phyloP scores from a whole-genome alignment of 2,113 vertebrate species.

The Dasypus novemcinctus region DNA sequence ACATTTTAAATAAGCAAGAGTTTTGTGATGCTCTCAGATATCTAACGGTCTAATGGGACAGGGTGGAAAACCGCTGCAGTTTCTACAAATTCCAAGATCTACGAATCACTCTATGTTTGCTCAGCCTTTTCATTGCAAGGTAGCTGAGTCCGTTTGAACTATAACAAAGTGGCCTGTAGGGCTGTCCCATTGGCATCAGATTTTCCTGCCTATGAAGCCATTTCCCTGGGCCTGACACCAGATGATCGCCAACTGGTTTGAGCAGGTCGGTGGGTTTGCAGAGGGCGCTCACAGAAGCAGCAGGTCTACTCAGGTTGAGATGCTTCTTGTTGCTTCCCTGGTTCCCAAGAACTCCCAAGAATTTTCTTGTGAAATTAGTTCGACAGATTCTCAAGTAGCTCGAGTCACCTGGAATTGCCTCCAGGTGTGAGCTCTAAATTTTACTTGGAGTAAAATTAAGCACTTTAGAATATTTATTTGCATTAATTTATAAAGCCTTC shows the following conservation, averaged over 20 bases:
- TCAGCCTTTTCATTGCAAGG: not conserved
- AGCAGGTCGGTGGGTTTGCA: not conserved
- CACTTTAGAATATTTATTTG: not conserved
- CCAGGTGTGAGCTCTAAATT: not conserved
- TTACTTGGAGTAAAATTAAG: not conserved
- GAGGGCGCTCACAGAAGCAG: fast-evolving
- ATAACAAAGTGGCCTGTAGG: too few relatives aligned
- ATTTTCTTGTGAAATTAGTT: not conserved
- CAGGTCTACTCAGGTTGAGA: too few relatives aligned
- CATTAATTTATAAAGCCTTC: not conserved
- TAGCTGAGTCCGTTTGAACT: not conserved
- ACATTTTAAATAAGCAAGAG: not conserved
- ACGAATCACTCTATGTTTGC: not conserved
- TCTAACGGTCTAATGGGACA: not conserved
- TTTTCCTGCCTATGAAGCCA: not conserved
- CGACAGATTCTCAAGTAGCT: not conserved
- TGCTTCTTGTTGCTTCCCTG: not conserved
- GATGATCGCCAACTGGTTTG: not conserved
- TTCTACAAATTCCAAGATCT: not conserved
- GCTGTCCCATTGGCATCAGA: not conserved
- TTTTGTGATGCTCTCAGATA: not conserved
- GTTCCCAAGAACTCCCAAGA: not conserved
- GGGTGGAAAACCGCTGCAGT: not conserved
- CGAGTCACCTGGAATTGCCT: not conserved
- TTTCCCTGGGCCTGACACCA: not conserved